Evolutionary conservation across 2,888 invertebrate genomes (phyloP).

Genomic region (Athalia circularis): DNA sequence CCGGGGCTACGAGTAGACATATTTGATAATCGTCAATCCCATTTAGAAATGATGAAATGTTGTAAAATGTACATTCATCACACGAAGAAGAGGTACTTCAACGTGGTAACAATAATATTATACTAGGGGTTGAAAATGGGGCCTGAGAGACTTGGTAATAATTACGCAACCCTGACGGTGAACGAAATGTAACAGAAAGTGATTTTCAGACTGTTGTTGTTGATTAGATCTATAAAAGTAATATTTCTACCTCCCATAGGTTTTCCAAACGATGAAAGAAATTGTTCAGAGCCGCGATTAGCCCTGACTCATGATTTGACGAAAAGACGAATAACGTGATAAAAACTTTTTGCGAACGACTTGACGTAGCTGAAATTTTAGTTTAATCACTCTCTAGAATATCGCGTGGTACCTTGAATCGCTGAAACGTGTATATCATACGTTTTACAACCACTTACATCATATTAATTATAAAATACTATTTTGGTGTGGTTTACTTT

Average conservation of each 20-base stretch:
- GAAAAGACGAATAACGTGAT: no score
- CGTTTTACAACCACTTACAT: constrained; percentile 18
- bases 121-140: neutral
- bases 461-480: constrained; percentile 33
- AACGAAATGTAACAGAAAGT: constrained; percentile 32
- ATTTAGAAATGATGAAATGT: neutral
- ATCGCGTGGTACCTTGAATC: constrained; percentile 10
- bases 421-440: neutral
- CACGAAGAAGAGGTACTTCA: neutral
- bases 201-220: neutral
- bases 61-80: constrained; percentile 3
- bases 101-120: neutral
- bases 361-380: no score
- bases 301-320: no score
- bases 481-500: constrained; percentile 26
- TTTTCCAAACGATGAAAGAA: no score
- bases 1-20: neutral
- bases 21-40: neutral
- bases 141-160: constrained; percentile 8
- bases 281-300: no score
- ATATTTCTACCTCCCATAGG: no score
- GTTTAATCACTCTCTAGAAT: constrained; percentile 27
- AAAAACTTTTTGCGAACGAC: no score
- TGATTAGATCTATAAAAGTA: neutral
- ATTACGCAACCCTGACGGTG: constrained; percentile 24